These are phyloP conservation scores for Chelon labrosus DNA, from an alignment of 2,797 vertebrate species.

Conservation along the genomic window DNA sequence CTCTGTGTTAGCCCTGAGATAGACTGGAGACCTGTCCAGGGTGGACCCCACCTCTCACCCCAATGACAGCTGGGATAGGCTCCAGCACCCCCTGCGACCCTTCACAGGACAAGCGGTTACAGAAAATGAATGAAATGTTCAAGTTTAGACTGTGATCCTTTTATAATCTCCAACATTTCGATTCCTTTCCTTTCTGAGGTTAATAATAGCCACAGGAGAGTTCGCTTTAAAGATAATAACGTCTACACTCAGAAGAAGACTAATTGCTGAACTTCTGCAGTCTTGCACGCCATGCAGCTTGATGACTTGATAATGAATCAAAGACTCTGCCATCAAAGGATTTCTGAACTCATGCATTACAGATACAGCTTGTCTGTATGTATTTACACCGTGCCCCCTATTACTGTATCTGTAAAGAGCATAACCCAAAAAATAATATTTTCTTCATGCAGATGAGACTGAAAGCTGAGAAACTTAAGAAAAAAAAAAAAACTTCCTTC, in stretches of 20 bases:
- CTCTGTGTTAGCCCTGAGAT: too few relatives aligned
- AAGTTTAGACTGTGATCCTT: slow-evolving; percentile 17
- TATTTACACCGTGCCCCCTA: not conserved
- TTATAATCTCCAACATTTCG: slow-evolving; percentile 22
- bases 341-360: slow-evolving; percentile 20
- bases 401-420: slow-evolving; percentile 16
- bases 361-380: not conserved
- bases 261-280: not conserved
- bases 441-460: slow-evolving; percentile 21
- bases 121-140: not conserved
- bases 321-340: not conserved
- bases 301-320: not conserved
- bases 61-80: too few relatives aligned
- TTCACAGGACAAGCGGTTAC: too few relatives aligned
- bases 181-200: slow-evolving; percentile 8
- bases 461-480: slow-evolving; percentile 28
- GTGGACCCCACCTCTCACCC: too few relatives aligned
- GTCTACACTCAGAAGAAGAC: not conserved
- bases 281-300: not conserved
- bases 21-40: too few relatives aligned
- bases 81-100: too few relatives aligned
- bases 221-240: slow-evolving; percentile 9
- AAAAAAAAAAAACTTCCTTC: slow-evolving; percentile 8
- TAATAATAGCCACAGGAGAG: slow-evolving; percentile 1
- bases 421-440: slow-evolving; percentile 13